Conservation (phyloP, 2,797 vertebrate genomes). For the Ceyx erithaca region DNA sequence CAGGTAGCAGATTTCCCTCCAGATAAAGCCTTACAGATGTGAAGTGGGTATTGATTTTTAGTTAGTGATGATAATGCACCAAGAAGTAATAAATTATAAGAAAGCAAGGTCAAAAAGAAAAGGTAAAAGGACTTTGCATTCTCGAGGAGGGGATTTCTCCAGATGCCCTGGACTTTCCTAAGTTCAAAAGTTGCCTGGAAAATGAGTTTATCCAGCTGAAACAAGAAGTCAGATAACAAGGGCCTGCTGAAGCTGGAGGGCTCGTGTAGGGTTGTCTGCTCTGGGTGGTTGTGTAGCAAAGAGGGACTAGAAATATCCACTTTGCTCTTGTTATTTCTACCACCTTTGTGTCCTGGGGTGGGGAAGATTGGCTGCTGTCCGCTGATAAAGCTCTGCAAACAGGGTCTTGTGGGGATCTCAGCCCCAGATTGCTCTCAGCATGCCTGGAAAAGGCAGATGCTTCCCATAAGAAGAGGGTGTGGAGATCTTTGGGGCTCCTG, state of each 20-base stretch:
- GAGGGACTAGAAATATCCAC: rapidly evolving
- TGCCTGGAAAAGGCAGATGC: neutral
- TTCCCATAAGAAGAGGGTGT: neutral
- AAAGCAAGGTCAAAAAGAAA: constrained; percentile 78
- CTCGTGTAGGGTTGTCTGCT: neutral
- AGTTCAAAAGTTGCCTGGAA: constrained; percentile 76
- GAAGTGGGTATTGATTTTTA: constrained; percentile 84
- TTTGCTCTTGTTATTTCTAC: neutral
- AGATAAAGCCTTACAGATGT: constrained; percentile 84
- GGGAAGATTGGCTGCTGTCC: rapidly evolving
- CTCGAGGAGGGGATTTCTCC: constrained; percentile 64
- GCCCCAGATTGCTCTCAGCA: neutral
- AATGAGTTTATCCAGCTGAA: constrained; percentile 48
- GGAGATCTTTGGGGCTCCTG: neutral
- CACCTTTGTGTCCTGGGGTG: neutral
- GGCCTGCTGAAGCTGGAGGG: neutral
- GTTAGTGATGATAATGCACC: constrained; percentile 81
- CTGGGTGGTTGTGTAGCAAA: neutral
- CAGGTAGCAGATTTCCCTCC: constrained; percentile 77
- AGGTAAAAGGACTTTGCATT: constrained; percentile 67
- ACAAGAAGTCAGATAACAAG: rapidly evolving
- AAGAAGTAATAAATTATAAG: constrained; percentile 82
- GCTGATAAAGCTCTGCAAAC: neutral
- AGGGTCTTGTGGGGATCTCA: neutral
- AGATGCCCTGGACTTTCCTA: constrained; percentile 55